Conservation (phyloP, 2,888 invertebrate species). For the Dryadula phaetusa region DNA sequence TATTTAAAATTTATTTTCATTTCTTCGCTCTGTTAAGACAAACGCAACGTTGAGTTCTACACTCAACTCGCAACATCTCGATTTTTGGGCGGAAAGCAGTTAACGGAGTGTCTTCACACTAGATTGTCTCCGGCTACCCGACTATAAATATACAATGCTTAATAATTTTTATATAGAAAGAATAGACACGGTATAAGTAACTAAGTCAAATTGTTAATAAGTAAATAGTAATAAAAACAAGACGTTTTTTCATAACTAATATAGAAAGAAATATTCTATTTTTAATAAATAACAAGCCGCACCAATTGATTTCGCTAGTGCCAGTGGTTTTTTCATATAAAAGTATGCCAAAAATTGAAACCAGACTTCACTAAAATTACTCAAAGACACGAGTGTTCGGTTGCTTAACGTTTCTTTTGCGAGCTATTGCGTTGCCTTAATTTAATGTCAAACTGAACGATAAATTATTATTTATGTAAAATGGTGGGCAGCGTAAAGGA, state of each 20-base stretch:
- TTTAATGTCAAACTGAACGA: slow-evolving; percentile 28
- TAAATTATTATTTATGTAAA: slow-evolving; percentile 31
- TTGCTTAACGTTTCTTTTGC: slow-evolving; percentile 37
- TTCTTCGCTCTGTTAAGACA: no score
- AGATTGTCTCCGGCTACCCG: no score
- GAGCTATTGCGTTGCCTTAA: slow-evolving; percentile 29
- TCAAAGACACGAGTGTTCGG: slow-evolving; percentile 47
- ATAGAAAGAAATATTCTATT: neutral
- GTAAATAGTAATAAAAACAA: neutral
- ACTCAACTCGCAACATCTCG: no score
- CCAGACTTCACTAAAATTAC: slow-evolving; percentile 46
- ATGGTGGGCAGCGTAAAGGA: slow-evolving; percentile 7
- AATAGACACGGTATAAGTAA: no score
- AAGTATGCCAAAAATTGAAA: slow-evolving; percentile 47
- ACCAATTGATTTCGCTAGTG: slow-evolving; percentile 49
- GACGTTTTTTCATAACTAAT: neutral
- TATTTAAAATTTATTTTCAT: no score
- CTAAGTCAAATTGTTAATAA: no score
- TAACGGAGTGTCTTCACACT: no score
- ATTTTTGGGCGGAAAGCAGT: no score
- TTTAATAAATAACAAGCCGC: slow-evolving; percentile 43
- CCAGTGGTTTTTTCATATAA: slow-evolving; percentile 45
- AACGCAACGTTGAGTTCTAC: no score
- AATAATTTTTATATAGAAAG: no score
- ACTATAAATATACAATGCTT: no score